Evolutionary conservation across 2,888 invertebrate genomes (phyloP), one percentile per base, ranked within the genome.

Genomic region (Urechis unicinctus): DNA sequence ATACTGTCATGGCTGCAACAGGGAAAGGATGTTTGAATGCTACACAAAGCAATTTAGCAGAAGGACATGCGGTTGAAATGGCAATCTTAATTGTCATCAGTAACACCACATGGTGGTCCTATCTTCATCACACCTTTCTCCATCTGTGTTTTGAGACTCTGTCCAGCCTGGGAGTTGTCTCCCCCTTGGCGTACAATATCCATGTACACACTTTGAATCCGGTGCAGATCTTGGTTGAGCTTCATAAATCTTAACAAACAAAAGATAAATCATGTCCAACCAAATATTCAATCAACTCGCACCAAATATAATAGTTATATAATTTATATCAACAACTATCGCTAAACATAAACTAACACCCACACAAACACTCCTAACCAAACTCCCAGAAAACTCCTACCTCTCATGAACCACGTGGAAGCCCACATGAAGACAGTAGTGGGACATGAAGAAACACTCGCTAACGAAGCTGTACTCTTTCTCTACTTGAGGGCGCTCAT

Each of bases 381-480:
- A n/a, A n/a, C n/a, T n/a, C n/a, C n/a, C n/a, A n/a, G n/a, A n/a
- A n/a, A n/a, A n/a, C n/a, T n/a, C n/a, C n/a, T n/a, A n/a, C n/a
- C 81, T 82, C 67, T 82, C 81, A 57, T 81, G 72, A 17, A 81
- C 75, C 30, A 72, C 70, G 53, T 75, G 74, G 61, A 79, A 78
- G 0, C 88, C 86, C 52, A 94, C 82, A 74, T 91, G 88, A 53
- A 94, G 82, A 50, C 90, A 86, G 69, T 87, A 86, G 74, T 95
- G 94, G 0, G 91, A 88, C 82, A 93, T 83, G 78, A 86, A 94
- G 77, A 94, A 95, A 69, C 90, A 88, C 74, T 94, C 92, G 0
- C 91, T 92, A 17, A 91, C 85, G 76, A 95, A 95, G 52, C 59
- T 68, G 57, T 67, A 73, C 3, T 43, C 54, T 9, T 41, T n/a